Evolutionary conservation across 2,888 invertebrate species (phyloP), one percentile per base, ranked within the genome.

Genomic region (Drosophila atripex): DNA sequence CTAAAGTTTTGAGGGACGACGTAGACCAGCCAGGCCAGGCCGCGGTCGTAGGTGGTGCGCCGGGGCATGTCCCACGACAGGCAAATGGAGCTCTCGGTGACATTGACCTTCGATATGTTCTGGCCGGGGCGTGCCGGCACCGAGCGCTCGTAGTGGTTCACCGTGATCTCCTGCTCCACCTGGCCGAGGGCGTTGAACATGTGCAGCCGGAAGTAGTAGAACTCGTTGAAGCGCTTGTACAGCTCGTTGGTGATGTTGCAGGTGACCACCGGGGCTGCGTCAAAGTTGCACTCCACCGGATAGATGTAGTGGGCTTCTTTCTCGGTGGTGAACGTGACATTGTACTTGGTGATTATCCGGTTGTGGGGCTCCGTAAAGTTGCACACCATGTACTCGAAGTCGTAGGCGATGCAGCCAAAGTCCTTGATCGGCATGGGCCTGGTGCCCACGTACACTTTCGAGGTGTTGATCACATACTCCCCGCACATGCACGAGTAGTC

Each of bases 321-420:
- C 1, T 75, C 77, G 49, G 23, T 52, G 3, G 75, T 73, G 50
- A 78, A 90, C 49, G 80, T 85, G 3, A 90, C 69, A 52, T 90
- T 90, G 80, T 94, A 95, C 7, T 89, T 90, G 0, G 95, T 95
- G 18, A 77, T 72, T 11, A 95, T 91, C 72, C 92, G 93, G 90
- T 91, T 94, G 92, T 92, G 83, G 1, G 94, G 94, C 47, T 93
- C 92, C 0, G 93, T 93, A 95, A 97, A 97, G 1, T 94, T 93
- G 88, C 97, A 97, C 12, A 93, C 94, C 76, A 97, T 91, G 78
- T 93, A 93, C 55, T 95, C 93, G 92, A 95, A 95, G 89, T 97
- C 96, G 73, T 93, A 92, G 11, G 96, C 95, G 51, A 94, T 91
- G 88, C 97, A 97, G 25, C 92, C 92, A 84, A 97, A 96, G 89